These are phyloP conservation scores for Dione vanillae DNA, from an alignment of 2,888 invertebrate species.

Conservation along the genomic window DNA sequence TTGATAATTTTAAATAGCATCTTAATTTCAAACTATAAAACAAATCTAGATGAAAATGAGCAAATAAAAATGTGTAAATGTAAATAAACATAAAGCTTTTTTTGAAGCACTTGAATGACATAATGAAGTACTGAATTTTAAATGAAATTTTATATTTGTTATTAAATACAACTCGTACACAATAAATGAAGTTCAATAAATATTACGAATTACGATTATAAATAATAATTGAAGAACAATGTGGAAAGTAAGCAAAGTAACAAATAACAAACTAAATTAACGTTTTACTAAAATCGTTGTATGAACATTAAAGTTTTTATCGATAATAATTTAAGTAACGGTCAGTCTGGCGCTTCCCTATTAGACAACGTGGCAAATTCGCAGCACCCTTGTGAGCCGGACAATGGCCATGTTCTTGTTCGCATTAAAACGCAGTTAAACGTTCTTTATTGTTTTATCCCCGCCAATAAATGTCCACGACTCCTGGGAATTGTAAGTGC, in stretches of 20 bases:
- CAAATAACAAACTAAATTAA: background rate
- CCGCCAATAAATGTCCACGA: slow-evolving; percentile 78
- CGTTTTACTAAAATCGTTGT: background rate
- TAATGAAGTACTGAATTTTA: background rate
- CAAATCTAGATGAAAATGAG: background rate
- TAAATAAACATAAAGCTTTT: background rate
- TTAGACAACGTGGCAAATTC: slow-evolving; percentile 62
- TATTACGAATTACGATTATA: background rate
- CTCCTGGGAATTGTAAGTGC: slow-evolving; percentile 75
- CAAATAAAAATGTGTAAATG: background rate
- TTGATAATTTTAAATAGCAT: background rate
- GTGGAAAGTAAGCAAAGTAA: too few species aligned
- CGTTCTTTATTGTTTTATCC: slow-evolving; percentile 84
- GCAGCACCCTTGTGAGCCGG: slow-evolving; percentile 71
- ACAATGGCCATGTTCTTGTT: slow-evolving; percentile 82
- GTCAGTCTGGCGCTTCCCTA: slow-evolving; percentile 49
- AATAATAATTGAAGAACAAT: too few species aligned
- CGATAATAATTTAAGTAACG: slow-evolving; percentile 54
- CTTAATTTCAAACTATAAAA: background rate
- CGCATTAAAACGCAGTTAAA: slow-evolving; percentile 83
- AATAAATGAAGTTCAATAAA: background rate
- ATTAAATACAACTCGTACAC: background rate
- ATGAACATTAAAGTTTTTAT: slow-evolving; percentile 23
- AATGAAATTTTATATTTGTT: background rate
- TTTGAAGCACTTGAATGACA: accelerated